phyloP scores from a whole-genome alignment of 1,140 invertebrate genomes.

The Drosophila chauvacae region DNA sequence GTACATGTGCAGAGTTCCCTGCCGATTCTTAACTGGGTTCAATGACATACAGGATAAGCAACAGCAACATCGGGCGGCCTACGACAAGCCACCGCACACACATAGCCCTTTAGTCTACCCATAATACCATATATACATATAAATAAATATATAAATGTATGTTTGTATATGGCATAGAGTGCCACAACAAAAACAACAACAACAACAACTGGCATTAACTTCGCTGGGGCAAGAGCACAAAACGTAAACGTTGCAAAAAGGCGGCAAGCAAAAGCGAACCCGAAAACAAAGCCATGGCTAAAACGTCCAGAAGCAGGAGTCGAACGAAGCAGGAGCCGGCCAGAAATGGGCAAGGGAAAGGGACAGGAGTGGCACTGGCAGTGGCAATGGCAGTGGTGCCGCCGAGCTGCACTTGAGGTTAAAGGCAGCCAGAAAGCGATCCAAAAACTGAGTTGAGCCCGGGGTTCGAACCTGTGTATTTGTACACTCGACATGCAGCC shows the following conservation, averaged over 20 bases:
- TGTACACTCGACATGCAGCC: slow-evolving; percentile 61
- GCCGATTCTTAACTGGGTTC: slow-evolving; percentile 70
- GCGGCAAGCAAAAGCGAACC: slow-evolving; percentile 70
- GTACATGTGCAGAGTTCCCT: slow-evolving; percentile 66
- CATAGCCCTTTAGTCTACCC: background rate
- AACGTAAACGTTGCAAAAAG: slow-evolving; percentile 79
- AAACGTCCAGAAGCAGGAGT: slow-evolving; percentile 60
- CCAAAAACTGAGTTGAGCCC: slow-evolving; percentile 17
- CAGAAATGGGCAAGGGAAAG: slow-evolving; percentile 20
- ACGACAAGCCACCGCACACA: slow-evolving; percentile 30
- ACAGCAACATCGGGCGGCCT: slow-evolving; percentile 42
- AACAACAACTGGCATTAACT: slow-evolving; percentile 75
- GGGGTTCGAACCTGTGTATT: slow-evolving; percentile 47
- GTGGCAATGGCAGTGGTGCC: slow-evolving; percentile 36
- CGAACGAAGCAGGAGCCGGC: slow-evolving; percentile 41
- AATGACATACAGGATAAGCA: slow-evolving; percentile 79
- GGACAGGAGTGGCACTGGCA: background rate
- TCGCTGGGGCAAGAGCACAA: slow-evolving; percentile 60
- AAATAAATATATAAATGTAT: background rate
- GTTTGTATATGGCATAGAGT: slow-evolving; percentile 7
- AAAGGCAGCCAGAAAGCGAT: slow-evolving; percentile 54
- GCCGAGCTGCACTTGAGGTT: slow-evolving; percentile 58
- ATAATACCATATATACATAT: slow-evolving; percentile 13
- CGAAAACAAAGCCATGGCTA: slow-evolving; percentile 77
- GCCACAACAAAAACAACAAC: slow-evolving; percentile 44